Percentiles rank a stretch among this genome's conserved stretches.
Evolutionary conservation across 2,888 invertebrate genomes (phyloP).

Genomic region (Diplolepis rosae): DNA sequence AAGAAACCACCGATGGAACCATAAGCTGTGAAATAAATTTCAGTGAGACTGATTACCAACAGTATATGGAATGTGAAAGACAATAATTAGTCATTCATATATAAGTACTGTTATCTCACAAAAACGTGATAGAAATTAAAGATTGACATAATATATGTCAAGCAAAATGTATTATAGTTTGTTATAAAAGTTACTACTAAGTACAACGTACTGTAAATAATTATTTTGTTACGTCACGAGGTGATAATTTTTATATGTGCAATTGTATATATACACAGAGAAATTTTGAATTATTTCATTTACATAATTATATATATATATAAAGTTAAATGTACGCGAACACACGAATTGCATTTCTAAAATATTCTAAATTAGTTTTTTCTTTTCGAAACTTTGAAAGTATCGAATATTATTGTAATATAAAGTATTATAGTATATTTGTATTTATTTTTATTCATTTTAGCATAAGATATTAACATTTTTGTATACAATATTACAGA

Average conservation of each 20-base stretch:
- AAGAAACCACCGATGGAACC: background rate
- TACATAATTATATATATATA: background rate
- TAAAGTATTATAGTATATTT: background rate
- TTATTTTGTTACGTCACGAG: background rate
- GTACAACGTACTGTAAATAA: background rate
- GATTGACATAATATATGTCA: no score
- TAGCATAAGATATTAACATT: background rate
- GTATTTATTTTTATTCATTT: background rate
- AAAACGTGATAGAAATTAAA: background rate
- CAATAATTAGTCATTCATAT: background rate
- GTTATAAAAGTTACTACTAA: background rate
- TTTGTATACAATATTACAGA: background rate
- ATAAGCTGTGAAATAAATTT: background rate
- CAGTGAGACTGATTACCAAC: background rate
- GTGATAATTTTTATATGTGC: background rate
- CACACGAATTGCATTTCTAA: background rate
- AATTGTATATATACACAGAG: background rate
- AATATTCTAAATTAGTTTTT: background rate
- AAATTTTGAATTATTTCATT: background rate
- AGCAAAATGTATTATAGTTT: background rate
- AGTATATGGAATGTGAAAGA: background rate
- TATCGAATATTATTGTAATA: background rate
- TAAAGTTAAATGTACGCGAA: background rate
- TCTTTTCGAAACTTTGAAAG: background rate
- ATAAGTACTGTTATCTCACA: background rate